A percentile compares a stretch with the other conserved stretches of the same genome.
These are phyloP conservation scores for Amphiduros pacificus DNA, from an alignment of 2,888 invertebrate species.

Conservation along the genomic window DNA sequence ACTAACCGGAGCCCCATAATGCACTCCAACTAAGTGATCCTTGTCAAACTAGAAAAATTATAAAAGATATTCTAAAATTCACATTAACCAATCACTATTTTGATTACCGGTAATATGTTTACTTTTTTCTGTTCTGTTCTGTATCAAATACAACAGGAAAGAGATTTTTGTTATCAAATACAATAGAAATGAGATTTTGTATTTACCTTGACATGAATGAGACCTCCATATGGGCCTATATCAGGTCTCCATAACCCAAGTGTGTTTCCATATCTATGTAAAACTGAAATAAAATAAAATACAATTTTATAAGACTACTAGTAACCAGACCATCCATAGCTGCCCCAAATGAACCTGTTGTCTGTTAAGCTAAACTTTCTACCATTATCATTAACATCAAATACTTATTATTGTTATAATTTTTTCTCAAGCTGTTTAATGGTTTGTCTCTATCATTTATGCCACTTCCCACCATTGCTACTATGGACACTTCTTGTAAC, in stretches of 20 bases:
- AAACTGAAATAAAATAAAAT: constrained; percentile 27
- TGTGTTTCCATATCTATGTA: constrained; percentile 32
- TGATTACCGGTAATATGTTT: background rate
- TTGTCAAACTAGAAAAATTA: constrained; percentile 22
- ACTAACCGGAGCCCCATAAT: constrained; percentile 32
- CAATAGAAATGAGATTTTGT: constrained; percentile 5
- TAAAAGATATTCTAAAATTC: background rate
- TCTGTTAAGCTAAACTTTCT: too few species aligned
- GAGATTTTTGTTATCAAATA: background rate
- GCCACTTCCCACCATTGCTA: too few species aligned
- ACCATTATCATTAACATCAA: too few species aligned
- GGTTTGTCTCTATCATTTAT: too few species aligned
- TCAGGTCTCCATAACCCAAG: constrained; percentile 37
- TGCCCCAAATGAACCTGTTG: too few species aligned
- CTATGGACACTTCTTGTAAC: too few species aligned
- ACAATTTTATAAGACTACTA: too few species aligned
- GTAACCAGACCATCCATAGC: too few species aligned
- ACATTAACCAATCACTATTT: background rate
- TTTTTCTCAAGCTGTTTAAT: too few species aligned
- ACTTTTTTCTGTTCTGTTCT: too few species aligned
- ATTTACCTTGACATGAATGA: constrained; percentile 35
- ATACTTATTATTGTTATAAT: too few species aligned
- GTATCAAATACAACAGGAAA: constrained; percentile 4
- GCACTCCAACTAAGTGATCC: constrained; percentile 28
- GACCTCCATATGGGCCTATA: constrained; percentile 36